Evolutionary conservation across 2,888 invertebrate species (phyloP).

Genomic region (Drosophila peninsularis): DNA sequence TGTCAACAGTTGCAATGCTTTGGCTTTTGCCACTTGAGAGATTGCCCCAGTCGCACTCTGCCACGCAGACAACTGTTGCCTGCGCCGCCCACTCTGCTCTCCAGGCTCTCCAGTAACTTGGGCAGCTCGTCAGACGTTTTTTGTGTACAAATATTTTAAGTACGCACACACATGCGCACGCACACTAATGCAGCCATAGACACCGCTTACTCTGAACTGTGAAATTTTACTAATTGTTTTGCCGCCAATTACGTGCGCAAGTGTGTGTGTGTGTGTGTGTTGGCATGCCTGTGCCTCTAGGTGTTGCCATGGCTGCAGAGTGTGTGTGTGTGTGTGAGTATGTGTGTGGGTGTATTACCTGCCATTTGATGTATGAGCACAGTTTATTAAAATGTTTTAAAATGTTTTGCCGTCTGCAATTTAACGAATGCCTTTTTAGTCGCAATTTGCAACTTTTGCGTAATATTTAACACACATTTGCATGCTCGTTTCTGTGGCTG

Average conservation of each 20-base stretch:
- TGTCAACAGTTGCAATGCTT: conserved; percentile 66
- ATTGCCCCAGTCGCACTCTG: conserved; percentile 17
- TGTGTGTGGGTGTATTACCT: conserved; percentile 25
- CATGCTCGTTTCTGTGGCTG: conserved; percentile 22
- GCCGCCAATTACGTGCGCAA: conserved; percentile 74
- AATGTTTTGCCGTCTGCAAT: conserved; percentile 58
- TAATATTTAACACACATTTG: conserved; percentile 49
- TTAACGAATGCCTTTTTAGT: conserved; percentile 37
- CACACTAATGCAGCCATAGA: conserved; percentile 1
- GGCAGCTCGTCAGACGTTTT: conserved; percentile 58
- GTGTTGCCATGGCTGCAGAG: conserved; percentile 10
- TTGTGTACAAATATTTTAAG: conserved; percentile 53
- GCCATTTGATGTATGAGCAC: conserved; percentile 59
- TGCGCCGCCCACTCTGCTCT: conserved; percentile 10
- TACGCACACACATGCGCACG: conserved; percentile 5
- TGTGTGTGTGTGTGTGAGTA: conserved; percentile 24
- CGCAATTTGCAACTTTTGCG: conserved; percentile 52
- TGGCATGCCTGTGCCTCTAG: conserved; percentile 9
- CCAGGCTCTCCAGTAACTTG: conserved; percentile 40
- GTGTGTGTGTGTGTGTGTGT: conserved; percentile 35
- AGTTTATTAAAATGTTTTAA: conserved; percentile 76
- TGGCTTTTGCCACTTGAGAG: conserved; percentile 40
- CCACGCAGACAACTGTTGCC: conserved; percentile 56
- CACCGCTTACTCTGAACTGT: conserved; percentile 40
- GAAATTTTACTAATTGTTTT: conserved; percentile 78